Conservation (phyloP, 2,797 vertebrate species). For the Enteromius mattozi region DNA sequence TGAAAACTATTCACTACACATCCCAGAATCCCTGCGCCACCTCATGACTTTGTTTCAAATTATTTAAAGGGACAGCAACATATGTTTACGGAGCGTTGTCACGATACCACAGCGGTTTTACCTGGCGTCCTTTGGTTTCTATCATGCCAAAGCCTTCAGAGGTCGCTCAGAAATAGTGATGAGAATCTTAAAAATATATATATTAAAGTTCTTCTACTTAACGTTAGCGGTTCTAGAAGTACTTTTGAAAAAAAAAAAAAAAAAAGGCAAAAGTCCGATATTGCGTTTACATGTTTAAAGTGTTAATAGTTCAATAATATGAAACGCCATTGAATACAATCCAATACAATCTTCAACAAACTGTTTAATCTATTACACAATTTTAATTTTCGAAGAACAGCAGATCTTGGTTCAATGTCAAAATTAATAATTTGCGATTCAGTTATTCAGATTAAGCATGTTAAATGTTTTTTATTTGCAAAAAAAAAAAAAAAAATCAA, state of each 20-base stretch:
- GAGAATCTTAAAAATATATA: background rate
- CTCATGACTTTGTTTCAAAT: constrained; percentile 1
- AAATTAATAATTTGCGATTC: background rate
- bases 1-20: constrained; percentile 62
- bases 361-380: background rate
- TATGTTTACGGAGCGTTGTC: background rate
- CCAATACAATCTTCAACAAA: background rate
- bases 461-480: no score
- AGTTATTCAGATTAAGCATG: background rate
- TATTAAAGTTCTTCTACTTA: no score
- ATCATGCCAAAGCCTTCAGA: background rate
- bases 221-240: no score
- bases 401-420: background rate
- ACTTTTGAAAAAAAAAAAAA: background rate
- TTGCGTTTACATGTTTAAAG: background rate
- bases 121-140: background rate
- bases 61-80: constrained; percentile 43
- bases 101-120: background rate
- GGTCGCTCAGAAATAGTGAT: background rate
- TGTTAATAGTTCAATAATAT: background rate
- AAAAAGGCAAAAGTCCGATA: background rate
- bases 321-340: background rate
- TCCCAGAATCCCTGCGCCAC: constrained; percentile 64
- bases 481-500: background rate
- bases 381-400: no score